Percentiles rank a stretch among this genome's conserved stretches.
Evolutionary conservation across 1,140 invertebrate genomes (phyloP).

Genomic region (Brachionus paranguensis): DNA sequence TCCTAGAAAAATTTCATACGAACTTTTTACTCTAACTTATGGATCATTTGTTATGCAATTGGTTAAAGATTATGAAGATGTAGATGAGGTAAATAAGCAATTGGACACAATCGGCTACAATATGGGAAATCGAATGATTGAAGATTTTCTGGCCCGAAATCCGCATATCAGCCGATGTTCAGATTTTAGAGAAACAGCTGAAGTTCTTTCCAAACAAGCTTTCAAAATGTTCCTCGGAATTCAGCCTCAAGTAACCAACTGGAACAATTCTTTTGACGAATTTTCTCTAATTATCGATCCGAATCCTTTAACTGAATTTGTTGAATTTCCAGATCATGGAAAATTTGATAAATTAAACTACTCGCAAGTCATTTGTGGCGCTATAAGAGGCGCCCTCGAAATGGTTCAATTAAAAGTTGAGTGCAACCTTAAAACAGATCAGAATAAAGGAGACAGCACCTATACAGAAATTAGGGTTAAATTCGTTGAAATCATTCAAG

Average conservation of each 20-base stretch:
- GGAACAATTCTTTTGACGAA: conserved; percentile 87
- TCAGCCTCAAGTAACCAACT: conserved; percentile 80
- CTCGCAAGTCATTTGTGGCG: conserved; percentile 86
- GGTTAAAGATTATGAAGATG: conserved; percentile 91
- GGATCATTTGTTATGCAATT: conserved; percentile 92
- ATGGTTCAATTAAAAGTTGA: conserved; percentile 78
- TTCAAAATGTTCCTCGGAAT: conserved; percentile 87
- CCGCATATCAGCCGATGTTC: conserved; percentile 81
- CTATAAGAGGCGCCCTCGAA: conserved; percentile 77
- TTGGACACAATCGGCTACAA: conserved; percentile 76
- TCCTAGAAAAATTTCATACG: conserved; percentile 50
- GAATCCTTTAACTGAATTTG: conserved; percentile 96
- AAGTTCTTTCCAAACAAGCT: conserved; percentile 77
- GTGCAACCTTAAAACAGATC: conserved; percentile 73
- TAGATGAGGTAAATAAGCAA: conserved; percentile 71
- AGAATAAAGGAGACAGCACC: conserved; percentile 80
- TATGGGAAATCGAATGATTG: conserved; percentile 91
- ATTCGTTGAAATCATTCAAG: conserved; percentile 88
- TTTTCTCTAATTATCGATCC: conserved; percentile 86
- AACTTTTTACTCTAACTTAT: conserved; percentile 93
- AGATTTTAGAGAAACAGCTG: conserved; percentile 91
- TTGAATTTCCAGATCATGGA: conserved; percentile 77
- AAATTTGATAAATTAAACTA: conserved; percentile 73
- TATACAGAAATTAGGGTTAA: conserved; percentile 89
- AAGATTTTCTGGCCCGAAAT: conserved; percentile 84